phyloP scores from a whole-genome alignment of 92 coral and sea anemone genomes.

The Muricea muricata region DNA sequence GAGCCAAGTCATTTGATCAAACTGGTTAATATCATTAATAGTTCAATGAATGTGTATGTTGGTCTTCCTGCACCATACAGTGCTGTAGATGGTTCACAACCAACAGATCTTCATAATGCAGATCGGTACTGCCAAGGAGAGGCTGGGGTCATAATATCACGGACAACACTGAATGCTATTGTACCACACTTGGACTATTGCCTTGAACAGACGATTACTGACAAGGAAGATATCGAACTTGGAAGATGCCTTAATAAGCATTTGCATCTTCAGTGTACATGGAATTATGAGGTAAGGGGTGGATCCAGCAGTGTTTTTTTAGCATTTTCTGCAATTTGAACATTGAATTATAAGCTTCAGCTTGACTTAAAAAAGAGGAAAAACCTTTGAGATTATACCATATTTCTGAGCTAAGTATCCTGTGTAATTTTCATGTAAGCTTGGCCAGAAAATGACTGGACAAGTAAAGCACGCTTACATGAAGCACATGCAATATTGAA shows the following conservation, averaged over 20 bases:
- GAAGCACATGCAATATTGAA: too few species aligned
- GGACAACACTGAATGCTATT: slow-evolving; percentile 74
- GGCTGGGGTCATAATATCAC: slow-evolving; percentile 78
- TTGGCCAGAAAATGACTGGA: too few species aligned
- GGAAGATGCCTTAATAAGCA: slow-evolving; percentile 84
- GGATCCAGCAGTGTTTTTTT: too few species aligned
- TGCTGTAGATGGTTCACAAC: slow-evolving; percentile 23
- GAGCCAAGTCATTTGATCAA: slow-evolving; percentile 80
- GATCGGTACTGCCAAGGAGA: slow-evolving; percentile 89
- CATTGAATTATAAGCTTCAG: too few species aligned
- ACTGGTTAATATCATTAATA: slow-evolving; percentile 80
- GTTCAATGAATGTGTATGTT: slow-evolving; percentile 80
- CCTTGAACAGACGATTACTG: slow-evolving; percentile 79
- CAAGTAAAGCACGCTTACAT: too few species aligned
- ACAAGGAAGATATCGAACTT: slow-evolving; percentile 86
- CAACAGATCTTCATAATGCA: slow-evolving; percentile 68
- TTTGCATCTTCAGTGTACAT: slow-evolving; percentile 86
- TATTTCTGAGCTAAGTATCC: too few species aligned
- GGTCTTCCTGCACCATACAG: slow-evolving; percentile 84
- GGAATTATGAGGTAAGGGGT: slow-evolving; percentile 98
- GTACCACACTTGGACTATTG: slow-evolving; percentile 79
- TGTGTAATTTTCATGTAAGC: too few species aligned
- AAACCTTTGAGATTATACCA: too few species aligned
- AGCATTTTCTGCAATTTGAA: too few species aligned
- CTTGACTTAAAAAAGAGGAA: too few species aligned